Conservation (phyloP, 2,113 vertebrate species). For the Oplegnathus fasciatus region DNA sequence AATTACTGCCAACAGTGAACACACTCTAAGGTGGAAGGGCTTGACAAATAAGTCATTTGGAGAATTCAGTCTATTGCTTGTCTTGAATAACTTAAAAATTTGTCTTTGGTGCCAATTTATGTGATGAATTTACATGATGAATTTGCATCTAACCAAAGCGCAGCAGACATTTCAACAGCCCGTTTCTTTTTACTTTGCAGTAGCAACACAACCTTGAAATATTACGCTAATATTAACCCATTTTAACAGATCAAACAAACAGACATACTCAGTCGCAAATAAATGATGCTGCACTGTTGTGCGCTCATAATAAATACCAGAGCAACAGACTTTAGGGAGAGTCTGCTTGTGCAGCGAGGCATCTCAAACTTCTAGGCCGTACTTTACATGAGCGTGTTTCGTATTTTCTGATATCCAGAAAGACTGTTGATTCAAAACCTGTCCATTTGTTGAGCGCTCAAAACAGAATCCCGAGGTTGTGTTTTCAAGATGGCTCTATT, state of each 20-base stretch:
- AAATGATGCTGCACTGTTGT: not conserved
- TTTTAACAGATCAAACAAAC: not conserved
- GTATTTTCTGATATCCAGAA: no score
- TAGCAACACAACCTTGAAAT: not conserved
- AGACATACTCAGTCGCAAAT: not conserved
- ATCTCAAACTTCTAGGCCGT: no score
- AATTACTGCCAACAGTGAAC: not conserved
- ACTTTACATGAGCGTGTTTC: no score
- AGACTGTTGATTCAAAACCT: no score
- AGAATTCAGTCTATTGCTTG: conserved; percentile 10
- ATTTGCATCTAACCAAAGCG: conserved; percentile 5
- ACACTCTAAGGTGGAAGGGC: not conserved
- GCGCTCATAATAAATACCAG: not conserved
- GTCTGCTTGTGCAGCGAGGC: not conserved
- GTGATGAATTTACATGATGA: not conserved
- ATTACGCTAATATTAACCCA: not conserved
- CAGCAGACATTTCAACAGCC: not conserved
- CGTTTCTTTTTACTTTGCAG: not conserved
- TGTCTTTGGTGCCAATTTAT: conserved; percentile 19
- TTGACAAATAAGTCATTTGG: not conserved
- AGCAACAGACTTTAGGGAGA: not conserved
- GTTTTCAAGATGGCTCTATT: no score
- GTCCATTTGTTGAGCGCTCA: no score
- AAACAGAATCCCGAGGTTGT: no score
- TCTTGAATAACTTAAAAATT: conserved; percentile 17